Evolutionary conservation across 2,797 vertebrate genomes (phyloP).

Genomic region (Bryconaethiops microstoma): DNA sequence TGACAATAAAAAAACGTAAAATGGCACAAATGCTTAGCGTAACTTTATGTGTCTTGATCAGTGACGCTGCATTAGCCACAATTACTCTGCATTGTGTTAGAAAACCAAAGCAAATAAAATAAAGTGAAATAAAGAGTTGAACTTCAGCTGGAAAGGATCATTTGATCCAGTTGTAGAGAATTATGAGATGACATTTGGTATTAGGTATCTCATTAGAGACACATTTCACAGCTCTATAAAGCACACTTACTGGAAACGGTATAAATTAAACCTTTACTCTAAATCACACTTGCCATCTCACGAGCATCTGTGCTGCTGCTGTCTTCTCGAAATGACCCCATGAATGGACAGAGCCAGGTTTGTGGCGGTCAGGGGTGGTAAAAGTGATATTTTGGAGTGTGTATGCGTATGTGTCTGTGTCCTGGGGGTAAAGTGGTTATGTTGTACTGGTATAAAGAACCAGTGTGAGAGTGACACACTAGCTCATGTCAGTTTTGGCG

Average conservation of each 20-base stretch:
- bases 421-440: constrained; percentile 54
- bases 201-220: background rate
- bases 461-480: constrained; percentile 66
- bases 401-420: constrained; percentile 57
- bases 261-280: constrained; percentile 32
- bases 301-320: constrained; percentile 19
- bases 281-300: constrained; percentile 14
- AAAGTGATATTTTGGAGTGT: constrained; percentile 71
- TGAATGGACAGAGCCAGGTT: constrained; percentile 77
- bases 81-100: background rate
- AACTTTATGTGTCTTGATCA: too few relatives aligned
- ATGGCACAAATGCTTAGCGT: too few relatives aligned
- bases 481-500: constrained; percentile 35
- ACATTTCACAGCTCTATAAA: constrained; percentile 1
- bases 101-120: background rate
- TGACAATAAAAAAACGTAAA: too few relatives aligned
- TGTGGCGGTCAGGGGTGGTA: constrained; percentile 63
- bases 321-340: constrained; percentile 57
- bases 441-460: constrained; percentile 69
- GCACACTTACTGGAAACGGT: constrained; percentile 32
- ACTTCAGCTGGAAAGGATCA: too few relatives aligned
- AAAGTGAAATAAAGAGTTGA: background rate
- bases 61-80: too few relatives aligned
- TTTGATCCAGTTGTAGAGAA: background rate
- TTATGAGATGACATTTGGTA: background rate